Conservation (phyloP, 2,797 vertebrate genomes). For the Acanthurus lineatus region DNA sequence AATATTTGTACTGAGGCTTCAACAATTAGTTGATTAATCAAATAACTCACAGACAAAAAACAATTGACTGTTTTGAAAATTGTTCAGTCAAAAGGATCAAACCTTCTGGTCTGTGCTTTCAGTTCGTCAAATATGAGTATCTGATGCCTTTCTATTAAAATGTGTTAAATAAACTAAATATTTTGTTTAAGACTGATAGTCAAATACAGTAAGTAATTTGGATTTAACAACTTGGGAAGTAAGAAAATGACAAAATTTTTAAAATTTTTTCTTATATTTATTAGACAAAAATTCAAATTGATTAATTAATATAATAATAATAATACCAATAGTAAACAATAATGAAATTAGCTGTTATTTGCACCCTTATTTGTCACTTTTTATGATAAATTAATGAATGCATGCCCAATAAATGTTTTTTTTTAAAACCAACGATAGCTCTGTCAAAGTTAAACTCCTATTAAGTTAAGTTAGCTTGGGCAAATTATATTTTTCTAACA, state of each 20-base stretch:
- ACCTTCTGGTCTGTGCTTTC: background rate
- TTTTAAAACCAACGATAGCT: background rate
- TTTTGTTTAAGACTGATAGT: background rate
- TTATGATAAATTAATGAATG: slow-evolving; percentile 15
- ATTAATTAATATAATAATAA: background rate
- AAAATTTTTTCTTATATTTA: background rate
- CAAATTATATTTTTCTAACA: slow-evolving; percentile 7
- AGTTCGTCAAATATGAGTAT: background rate
- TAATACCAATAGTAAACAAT: background rate
- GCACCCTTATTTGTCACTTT: background rate
- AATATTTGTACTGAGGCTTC: background rate
- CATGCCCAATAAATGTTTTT: background rate
- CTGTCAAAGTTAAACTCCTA: background rate
- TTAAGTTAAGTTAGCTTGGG: background rate
- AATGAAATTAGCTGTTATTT: background rate
- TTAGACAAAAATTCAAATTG: too few relatives aligned
- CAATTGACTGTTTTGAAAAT: background rate
- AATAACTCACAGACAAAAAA: background rate
- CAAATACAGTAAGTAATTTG: slow-evolving; percentile 4
- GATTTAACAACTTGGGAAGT: background rate
- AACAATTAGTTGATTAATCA: background rate
- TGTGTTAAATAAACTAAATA: background rate
- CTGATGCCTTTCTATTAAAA: slow-evolving; percentile 7
- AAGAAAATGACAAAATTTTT: background rate
- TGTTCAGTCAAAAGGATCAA: background rate